These are phyloP conservation scores for Apostichopus japonicus DNA, from an alignment of 35 echinoderm and acorn worm genomes.

Conservation along the genomic window DNA sequence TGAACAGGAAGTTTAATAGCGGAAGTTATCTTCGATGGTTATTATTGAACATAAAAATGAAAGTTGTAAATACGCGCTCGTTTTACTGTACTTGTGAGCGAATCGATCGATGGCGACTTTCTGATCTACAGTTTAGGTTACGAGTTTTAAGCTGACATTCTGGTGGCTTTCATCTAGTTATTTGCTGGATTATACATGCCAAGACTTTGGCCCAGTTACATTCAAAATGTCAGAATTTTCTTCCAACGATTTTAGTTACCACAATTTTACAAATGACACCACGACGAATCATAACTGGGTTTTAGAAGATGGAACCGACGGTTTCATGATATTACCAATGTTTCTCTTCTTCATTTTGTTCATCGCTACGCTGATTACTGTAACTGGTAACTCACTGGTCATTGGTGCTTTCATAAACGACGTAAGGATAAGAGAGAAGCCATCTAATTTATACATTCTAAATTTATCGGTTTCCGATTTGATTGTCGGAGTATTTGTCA, in stretches of 20 bases:
- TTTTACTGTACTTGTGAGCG: too few relatives aligned
- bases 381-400: slow-evolving; percentile 19
- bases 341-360: neutral
- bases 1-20: neutral
- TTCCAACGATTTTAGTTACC: neutral
- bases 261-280: neutral
- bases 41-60: neutral
- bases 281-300: neutral
- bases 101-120: neutral
- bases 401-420: slow-evolving; percentile 32
- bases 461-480: slow-evolving; percentile 12
- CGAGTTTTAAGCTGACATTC: neutral
- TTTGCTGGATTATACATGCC: neutral
- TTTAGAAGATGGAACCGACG: neutral
- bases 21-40: neutral
- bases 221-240: neutral
- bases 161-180: too few relatives aligned
- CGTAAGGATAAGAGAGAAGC: neutral
- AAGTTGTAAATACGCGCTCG: too few relatives aligned
- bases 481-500: slow-evolving; percentile 16
- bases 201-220: neutral
- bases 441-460: slow-evolving; percentile 4
- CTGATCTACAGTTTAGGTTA: neutral
- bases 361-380: neutral
- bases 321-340: neutral